These are phyloP conservation scores for Lineus longissimus DNA, from an alignment of 1,140 invertebrate genomes.

Conservation along the genomic window DNA sequence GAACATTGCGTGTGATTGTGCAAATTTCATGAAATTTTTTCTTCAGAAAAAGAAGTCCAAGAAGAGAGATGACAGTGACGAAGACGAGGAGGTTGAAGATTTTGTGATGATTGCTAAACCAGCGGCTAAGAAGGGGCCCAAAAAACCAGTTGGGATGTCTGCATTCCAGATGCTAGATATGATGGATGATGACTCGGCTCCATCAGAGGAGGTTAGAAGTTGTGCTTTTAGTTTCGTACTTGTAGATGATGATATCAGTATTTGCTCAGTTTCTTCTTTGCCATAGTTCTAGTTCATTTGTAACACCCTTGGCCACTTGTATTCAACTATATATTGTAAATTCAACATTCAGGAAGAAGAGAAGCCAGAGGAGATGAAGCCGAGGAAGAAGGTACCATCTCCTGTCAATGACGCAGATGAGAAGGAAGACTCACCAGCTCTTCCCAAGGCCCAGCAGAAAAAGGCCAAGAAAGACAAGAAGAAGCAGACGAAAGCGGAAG, in stretches of 20 bases:
- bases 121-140: background rate
- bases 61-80: conserved; percentile 18
- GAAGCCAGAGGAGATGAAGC: background rate
- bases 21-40: background rate
- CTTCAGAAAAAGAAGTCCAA: conserved; percentile 30
- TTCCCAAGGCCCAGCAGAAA: conserved; percentile 30
- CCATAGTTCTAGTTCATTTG: background rate
- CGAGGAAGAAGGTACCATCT: conserved; percentile 12
- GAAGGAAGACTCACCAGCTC: conserved; percentile 12
- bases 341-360: background rate
- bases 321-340: background rate
- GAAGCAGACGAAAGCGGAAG: conserved; percentile 63
- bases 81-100: conserved; percentile 19
- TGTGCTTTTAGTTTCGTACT: too few species aligned
- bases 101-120: background rate
- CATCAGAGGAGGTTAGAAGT: conserved; percentile 1
- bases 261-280: background rate
- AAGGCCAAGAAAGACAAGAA: conserved; percentile 38
- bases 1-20: background rate
- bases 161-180: background rate
- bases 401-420: conserved; percentile 11
- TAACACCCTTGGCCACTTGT: background rate
- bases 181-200: conserved; percentile 6
- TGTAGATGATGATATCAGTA: background rate
- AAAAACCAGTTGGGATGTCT: background rate